Evolutionary conservation across 2,888 invertebrate species (phyloP).

Genomic region (Ptychoptera albimana): DNA sequence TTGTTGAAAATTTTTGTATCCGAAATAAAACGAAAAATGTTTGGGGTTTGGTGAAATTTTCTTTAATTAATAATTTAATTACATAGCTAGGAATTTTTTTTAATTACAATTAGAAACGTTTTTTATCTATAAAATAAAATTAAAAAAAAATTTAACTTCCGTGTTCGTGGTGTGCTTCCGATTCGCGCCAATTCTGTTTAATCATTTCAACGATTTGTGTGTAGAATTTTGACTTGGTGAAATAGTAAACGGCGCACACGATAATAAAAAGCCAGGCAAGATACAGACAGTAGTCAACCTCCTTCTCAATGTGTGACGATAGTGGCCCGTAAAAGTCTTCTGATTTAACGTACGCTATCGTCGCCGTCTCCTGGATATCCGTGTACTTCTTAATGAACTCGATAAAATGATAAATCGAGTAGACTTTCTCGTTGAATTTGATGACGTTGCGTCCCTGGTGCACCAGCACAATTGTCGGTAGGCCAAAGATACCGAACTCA

Average conservation of each 20-base stretch:
- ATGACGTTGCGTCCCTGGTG: slow-evolving; percentile 76
- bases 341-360: slow-evolving; percentile 51
- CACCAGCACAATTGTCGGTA: slow-evolving; percentile 77
- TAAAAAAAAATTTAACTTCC: not conserved
- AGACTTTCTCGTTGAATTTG: slow-evolving; percentile 69
- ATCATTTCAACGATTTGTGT: slow-evolving; percentile 66
- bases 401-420: slow-evolving; percentile 61
- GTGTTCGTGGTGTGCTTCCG: slow-evolving; percentile 40
- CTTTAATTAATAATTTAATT: too few relatives aligned
- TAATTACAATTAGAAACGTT: too few relatives aligned
- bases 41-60: too few relatives aligned
- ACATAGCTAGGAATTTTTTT: too few relatives aligned
- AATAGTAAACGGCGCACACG: slow-evolving; percentile 54
- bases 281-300: slow-evolving; percentile 65
- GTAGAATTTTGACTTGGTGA: slow-evolving; percentile 63
- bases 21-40: too few relatives aligned
- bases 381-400: slow-evolving; percentile 65
- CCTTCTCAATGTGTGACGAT: slow-evolving; percentile 54
- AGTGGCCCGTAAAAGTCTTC: slow-evolving; percentile 70
- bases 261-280: slow-evolving; percentile 76
- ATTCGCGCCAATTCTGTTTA: slow-evolving; percentile 76
- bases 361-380: slow-evolving; percentile 40
- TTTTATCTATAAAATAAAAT: too few relatives aligned
- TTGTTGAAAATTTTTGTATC: too few relatives aligned
- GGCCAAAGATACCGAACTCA: slow-evolving; percentile 79